These are phyloP conservation scores for Gordius sp. DNA, from an alignment of 2,888 invertebrate genomes.

Conservation along the genomic window DNA sequence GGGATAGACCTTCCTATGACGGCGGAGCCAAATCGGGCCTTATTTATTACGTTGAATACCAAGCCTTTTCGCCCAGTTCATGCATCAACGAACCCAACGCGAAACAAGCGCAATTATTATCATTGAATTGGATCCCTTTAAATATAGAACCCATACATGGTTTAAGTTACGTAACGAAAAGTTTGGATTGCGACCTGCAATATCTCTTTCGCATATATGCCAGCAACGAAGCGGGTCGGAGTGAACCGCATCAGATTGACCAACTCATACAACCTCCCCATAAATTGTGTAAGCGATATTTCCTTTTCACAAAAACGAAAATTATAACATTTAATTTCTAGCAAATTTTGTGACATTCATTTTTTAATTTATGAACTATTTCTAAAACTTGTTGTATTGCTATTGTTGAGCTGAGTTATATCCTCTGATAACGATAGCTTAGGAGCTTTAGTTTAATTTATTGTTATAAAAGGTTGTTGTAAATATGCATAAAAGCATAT, in stretches of 20 bases:
- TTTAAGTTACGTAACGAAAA: neutral
- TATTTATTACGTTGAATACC: neutral
- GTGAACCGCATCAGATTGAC: neutral
- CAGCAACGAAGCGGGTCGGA: neutral
- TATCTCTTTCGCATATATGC: constrained; percentile 10
- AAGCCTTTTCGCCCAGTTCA: neutral
- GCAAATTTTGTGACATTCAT: too few species aligned
- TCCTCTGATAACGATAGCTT: too few species aligned
- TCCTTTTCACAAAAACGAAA: too few species aligned
- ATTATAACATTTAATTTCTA: neutral
- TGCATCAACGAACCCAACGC: too few species aligned
- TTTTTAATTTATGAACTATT: too few species aligned
- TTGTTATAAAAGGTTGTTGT: too few species aligned
- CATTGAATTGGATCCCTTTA: neutral
- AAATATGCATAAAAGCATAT: too few species aligned
- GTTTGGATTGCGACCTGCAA: neutral
- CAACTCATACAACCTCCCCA: neutral
- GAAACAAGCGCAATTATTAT: too few species aligned
- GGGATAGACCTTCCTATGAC: neutral
- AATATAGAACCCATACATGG: neutral
- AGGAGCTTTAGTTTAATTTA: too few species aligned
- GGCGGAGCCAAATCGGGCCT: neutral
- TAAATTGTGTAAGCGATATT: neutral
- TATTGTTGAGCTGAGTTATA: too few species aligned
- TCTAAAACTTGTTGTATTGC: too few species aligned